These are phyloP conservation scores for Macquaria australasica DNA, from an alignment of 2,113 vertebrate genomes.

Conservation along the genomic window DNA sequence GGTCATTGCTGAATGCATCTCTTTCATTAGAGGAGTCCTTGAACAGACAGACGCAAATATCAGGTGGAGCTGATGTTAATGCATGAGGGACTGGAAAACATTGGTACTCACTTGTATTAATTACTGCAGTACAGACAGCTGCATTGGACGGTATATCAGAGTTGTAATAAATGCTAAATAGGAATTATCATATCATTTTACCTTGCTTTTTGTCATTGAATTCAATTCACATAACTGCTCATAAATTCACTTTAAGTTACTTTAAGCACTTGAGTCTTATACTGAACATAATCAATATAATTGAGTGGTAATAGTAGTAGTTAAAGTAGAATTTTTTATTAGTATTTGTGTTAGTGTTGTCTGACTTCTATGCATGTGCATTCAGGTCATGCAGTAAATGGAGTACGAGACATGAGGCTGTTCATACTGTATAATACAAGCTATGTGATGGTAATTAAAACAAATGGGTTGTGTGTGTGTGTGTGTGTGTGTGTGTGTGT, in stretches of 20 bases:
- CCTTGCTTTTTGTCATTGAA: conserved; percentile 8
- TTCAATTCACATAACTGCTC: background rate
- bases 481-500: conserved; percentile 12
- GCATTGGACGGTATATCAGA: background rate
- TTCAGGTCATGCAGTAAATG: conserved; percentile 3
- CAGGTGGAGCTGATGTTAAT: background rate
- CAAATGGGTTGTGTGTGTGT: conserved; percentile 14
- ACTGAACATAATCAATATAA: background rate
- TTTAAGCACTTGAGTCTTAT: background rate
- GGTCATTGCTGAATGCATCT: conserved; percentile 41
- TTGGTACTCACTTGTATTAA: conserved; percentile 7
- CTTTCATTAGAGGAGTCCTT: conserved; percentile 28
- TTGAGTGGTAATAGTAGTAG: background rate
- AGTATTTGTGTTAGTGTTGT: background rate
- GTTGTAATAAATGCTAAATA: conserved; percentile 9
- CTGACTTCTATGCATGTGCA: background rate
- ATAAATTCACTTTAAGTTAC: background rate
- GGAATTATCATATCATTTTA: conserved; percentile 3
- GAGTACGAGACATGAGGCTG: background rate
- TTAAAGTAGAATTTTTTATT: background rate
- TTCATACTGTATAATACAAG: background rate
- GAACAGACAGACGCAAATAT: conserved; percentile 23
- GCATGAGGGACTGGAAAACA: background rate
- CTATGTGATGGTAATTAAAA: conserved; percentile 26
- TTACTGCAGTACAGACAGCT: conserved; percentile 15